Evolutionary conservation across 1,140 invertebrate species (phyloP), one percentile per base, ranked within the genome.

Genomic region (Thaumetopoea pityocampa): DNA sequence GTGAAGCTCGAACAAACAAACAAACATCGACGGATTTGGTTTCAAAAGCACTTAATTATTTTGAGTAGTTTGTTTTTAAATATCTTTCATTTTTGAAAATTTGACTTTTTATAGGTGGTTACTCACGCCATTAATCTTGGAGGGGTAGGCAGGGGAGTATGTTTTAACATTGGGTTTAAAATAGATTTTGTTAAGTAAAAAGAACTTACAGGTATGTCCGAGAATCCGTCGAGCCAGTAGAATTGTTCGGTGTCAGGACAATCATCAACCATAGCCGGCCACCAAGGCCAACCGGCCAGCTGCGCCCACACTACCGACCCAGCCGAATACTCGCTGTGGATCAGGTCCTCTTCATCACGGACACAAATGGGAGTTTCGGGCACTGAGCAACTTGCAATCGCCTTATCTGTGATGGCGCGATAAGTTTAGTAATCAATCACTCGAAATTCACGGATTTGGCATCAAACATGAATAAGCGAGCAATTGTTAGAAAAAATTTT

Each of bases 221-320:
- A 85, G 16, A 81, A 72, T 7, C 78, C 83, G 28, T 85, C 65
- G 1, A 89, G 57, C 85, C 85, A 86, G 43, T 89, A 92, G 60
- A 85, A 93, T 17, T 74, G 70, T 24, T 89, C 85, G 1, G 82
- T 85, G 43, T 92, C 88, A 1, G 91, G 90, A 65, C 89, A 88
- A 67, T 92, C 90, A 24, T 92, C 91, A 2, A 93, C 86, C 83
- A 93, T 91, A 2, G 86, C 91, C 7, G 92, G 92, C 90, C 91
- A 92, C 90, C 90, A 92, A 15, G 91, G 90, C 79, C 86, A 91
- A 12, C 89, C 89, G 1, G 71, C 52, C 17, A 89, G 45, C 17
- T 79, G 85, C 2, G 88, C 91, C 88, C 89, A 90, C 0, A 93
- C 91, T 23, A 93, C 32, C 20, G 90, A 91, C 1, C 91, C 91